These are phyloP conservation scores for Macaca nemestrina DNA, from an alignment of 2,113 vertebrate species.

Conservation along the genomic window DNA sequence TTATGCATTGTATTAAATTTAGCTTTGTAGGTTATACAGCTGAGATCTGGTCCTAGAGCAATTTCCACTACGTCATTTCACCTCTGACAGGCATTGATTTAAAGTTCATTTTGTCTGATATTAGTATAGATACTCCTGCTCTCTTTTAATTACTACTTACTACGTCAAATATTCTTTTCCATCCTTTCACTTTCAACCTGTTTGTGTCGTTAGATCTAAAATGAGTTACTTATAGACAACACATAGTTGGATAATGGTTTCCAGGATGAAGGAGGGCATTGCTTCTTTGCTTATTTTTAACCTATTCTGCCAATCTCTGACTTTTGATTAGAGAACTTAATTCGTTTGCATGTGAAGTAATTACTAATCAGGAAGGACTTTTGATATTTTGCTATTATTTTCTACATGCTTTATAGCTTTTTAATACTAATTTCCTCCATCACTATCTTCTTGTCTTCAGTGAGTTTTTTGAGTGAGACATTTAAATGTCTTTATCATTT, in stretches of 20 bases:
- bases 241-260: not conserved
- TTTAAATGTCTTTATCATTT: not conserved
- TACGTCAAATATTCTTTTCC: not conserved
- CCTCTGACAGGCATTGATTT: not conserved
- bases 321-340: not conserved
- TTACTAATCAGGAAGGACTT: not conserved
- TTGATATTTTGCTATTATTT: not conserved
- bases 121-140: not conserved
- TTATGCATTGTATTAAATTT: not conserved
- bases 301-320: not conserved
- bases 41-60: not conserved
- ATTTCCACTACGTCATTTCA: not conserved
- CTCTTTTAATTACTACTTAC: not conserved
- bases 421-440: not conserved
- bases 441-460: not conserved
- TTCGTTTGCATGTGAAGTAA: not conserved
- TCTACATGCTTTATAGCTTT: not conserved
- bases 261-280: not conserved
- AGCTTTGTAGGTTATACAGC: not conserved
- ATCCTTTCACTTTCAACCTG: not conserved
- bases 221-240: not conserved
- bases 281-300: not conserved
- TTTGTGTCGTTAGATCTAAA: not conserved
- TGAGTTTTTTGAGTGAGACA: not conserved
- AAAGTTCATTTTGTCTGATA: not conserved